Base-by-base conservation (phyloP, 1,140 invertebrate genomes). In the Geopemphigus sp. region DNA sequence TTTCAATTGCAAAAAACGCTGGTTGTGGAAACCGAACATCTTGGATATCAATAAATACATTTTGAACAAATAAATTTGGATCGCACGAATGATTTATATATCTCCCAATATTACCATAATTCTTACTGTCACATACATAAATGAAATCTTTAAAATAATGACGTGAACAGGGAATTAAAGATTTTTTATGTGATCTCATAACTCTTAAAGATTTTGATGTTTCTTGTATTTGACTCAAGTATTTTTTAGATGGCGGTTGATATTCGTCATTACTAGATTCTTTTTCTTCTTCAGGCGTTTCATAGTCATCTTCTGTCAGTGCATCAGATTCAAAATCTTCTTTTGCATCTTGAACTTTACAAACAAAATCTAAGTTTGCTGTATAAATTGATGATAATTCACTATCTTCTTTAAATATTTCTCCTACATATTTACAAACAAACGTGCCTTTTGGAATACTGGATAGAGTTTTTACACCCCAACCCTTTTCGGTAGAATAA, bases 11-110 rank as follows among this genome's bases (percentile, higher is more conserved):
- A 86, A 98, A 99, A 87, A 98, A 98, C 12, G 96, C 94, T 5
- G 98, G 94, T 95, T 95, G 98, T 0, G 97, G 97, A 86, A 98
- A 98, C n/a, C 96, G 88, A 4, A 97, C 89, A 85, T 98, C 97
- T 86, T 98, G 96, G 0, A 96, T 98, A 85, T 98, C 96, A 26
- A 98, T 95, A 86, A 98, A 98, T 11, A 98, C 96, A 87, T 98
- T 98, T 87, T 99, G 97, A 0, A 98, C 96, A 86, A 97, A 98
- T 8, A 97, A 91, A 86, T 98, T 98, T 11, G 97, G 97, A 61
- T 89, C 89, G 84, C 96, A 98, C 1, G 94, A 97, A 86, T 98
- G 95, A 88, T 98, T 98, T 29, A 98, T 89, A 86, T 97, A 98
- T 83, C 96, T 88, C 15, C 96, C 97, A 83, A 99, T 93, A 85